Base-by-base conservation (phyloP, 2,888 invertebrate genomes). In the Cheilosia scutellata region DNA sequence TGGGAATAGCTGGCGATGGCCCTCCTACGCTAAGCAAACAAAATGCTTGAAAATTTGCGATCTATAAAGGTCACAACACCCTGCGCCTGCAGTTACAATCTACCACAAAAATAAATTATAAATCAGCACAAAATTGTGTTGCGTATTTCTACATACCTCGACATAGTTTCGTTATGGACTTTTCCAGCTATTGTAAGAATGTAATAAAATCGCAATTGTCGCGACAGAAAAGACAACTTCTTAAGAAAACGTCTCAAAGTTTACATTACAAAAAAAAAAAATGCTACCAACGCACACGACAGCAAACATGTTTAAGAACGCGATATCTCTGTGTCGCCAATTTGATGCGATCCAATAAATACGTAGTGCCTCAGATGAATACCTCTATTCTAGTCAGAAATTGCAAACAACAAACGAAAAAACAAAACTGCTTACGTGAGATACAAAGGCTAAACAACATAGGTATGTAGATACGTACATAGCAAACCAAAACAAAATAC, bases 401-500 rank as follows among this genome's bases (percentile, higher is more conserved):
- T 57, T 57, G 44, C 44, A 57, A 68, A 44, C n/a, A 37, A 9
- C 37, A 37, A 11, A 66, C 44, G n/a, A 66, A n/a, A 65, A 70
- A 57, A 31, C 13, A 58, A 47, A 57, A 40, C 29, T 65, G 75
- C 75, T 66, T 65, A 75, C 75, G 75, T 74, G 55, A 27, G 29
- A 66, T 42, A 20, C 13, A n/a, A 53, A 33, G 51, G 47, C 42
- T 53, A 25, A 62, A 44, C 20, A 71, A 65, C 57, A 47, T 37
- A 53, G 16, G 16, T 47, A 16, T 47, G 44, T 47, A 51, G 7
- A 51, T 51, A 53, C 31, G 57, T 27, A 65, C 31, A 65, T 27
- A 65, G 13, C 57, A 37, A 66, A 75, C n/a, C 75, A 75, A 66
- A 65, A 75, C 75, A 65, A 75, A 58, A 44, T 29, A 75, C 47